Percentiles rank a stretch among this genome's conserved stretches.
Conservation (phyloP, 2,113 vertebrate species). For the Muntiacus muntjak region DNA sequence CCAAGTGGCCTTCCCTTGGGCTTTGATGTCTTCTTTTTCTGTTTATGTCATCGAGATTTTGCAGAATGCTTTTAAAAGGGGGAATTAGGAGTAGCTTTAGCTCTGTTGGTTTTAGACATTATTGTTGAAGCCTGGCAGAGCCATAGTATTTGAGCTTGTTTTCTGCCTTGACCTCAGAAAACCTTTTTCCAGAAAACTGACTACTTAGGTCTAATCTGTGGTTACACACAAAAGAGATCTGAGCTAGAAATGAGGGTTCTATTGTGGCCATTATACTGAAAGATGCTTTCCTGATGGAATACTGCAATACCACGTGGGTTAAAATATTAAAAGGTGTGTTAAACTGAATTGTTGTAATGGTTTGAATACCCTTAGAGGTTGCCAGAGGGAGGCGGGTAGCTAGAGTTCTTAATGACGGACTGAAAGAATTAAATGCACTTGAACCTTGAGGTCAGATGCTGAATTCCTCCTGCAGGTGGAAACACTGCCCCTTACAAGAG, state of each 20-base stretch:
- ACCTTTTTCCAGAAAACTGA: background rate
- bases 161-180: background rate
- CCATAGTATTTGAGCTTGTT: background rate
- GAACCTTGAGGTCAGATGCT: conserved; percentile 34
- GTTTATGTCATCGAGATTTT: conserved; percentile 1
- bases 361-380: background rate
- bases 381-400: background rate
- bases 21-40: background rate
- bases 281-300: background rate
- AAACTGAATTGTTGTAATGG: conserved; percentile 24
- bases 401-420: background rate
- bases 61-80: background rate
- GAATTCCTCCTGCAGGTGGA: conserved; percentile 66
- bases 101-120: background rate
- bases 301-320: background rate
- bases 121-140: background rate
- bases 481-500: background rate
- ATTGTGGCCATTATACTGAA: background rate
- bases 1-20: background rate
- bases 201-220: background rate
- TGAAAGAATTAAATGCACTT: conserved; percentile 32
- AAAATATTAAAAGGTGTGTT: conserved; percentile 14
- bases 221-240: background rate
- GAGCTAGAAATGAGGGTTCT: background rate
- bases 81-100: background rate